These are phyloP conservation scores for Bicyclus anynana DNA, from an alignment of 1,140 invertebrate genomes.

Conservation along the genomic window DNA sequence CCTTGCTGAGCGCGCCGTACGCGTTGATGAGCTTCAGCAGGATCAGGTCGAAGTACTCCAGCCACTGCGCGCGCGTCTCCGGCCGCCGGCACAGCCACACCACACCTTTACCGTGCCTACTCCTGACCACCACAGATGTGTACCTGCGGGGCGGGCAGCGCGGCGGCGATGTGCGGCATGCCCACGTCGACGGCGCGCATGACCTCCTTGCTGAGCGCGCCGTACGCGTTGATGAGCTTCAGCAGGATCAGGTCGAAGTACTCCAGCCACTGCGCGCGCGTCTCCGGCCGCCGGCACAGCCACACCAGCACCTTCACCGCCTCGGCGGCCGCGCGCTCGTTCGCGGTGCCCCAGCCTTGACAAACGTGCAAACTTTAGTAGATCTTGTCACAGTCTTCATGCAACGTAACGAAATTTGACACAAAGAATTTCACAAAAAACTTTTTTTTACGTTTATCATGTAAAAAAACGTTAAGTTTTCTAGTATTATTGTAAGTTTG, in stretches of 20 bases:
- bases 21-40: constrained; percentile 91
- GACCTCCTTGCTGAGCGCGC: constrained; percentile 86
- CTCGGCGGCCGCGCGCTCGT: constrained; percentile 83
- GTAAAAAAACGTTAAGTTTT: too few species aligned
- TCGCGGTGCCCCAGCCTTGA: constrained; percentile 83
- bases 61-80: constrained; percentile 86
- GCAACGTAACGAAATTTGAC: too few species aligned
- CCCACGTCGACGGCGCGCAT: constrained; percentile 77
- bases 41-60: constrained; percentile 91
- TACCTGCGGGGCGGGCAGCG: constrained; percentile 82
- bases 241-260: constrained; percentile 93
- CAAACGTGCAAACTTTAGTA: neutral
- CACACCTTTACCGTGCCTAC: constrained; percentile 87
- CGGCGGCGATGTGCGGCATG: constrained; percentile 84
- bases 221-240: constrained; percentile 91
- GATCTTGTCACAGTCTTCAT: too few species aligned
- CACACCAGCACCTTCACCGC: constrained; percentile 88
- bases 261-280: constrained; percentile 86
- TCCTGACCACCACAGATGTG: too few species aligned
- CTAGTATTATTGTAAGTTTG: too few species aligned
- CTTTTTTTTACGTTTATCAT: too few species aligned
- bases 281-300: constrained; percentile 86
- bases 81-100: constrained; percentile 88
- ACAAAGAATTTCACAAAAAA: too few species aligned
- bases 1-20: constrained; percentile 86